Percentiles rank a stretch among this genome's conserved stretches.
Conservation (phyloP, 2,113 vertebrate genomes). For the Myotis davidii region DNA sequence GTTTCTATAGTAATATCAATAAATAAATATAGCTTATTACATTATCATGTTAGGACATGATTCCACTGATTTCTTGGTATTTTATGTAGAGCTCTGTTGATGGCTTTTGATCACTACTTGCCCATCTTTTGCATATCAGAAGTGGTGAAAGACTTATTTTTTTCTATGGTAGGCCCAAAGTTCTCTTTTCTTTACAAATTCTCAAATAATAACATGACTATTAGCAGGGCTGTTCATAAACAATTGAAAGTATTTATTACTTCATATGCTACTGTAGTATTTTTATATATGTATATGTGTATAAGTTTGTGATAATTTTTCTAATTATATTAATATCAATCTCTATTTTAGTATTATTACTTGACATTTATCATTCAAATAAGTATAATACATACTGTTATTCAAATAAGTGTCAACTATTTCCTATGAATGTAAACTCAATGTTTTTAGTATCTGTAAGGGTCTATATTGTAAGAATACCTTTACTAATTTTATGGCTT, state of each 20-base stretch:
- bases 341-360: constrained; percentile 2
- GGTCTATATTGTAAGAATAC: background rate
- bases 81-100: background rate
- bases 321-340: background rate
- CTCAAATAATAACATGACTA: background rate
- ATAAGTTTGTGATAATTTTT: background rate
- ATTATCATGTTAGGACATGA: background rate
- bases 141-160: background rate
- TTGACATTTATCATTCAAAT: background rate
- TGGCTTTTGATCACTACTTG: background rate
- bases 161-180: background rate
- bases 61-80: background rate
- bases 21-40: background rate
- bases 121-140: background rate
- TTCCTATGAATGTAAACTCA: background rate
- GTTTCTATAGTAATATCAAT: background rate
- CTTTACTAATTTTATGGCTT: constrained; percentile 5
- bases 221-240: constrained; percentile 19
- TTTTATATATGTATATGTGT: background rate
- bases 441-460: background rate
- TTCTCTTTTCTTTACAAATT: constrained; percentile 34
- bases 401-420: background rate
- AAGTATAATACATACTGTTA: background rate
- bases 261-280: background rate
- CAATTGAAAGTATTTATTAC: background rate